phyloP scores from a whole-genome alignment of 1,140 invertebrate species.

The Cyrtorhinus lividipennis region DNA sequence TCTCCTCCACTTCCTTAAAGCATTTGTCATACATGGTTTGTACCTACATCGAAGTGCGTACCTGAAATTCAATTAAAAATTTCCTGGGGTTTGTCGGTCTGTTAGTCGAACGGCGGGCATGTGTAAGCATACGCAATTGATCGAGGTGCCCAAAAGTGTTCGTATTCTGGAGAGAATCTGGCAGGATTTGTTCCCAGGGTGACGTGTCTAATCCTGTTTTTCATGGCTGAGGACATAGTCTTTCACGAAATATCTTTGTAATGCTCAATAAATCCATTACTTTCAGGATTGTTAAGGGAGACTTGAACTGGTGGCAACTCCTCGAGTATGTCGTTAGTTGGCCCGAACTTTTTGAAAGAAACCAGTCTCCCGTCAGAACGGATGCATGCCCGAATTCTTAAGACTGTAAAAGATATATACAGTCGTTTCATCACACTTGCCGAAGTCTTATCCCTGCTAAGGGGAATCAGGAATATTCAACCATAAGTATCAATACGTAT shows the following conservation, averaged over 20 bases:
- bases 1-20: too few species aligned
- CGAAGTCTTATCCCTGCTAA: conserved; percentile 22
- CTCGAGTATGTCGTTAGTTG: background rate
- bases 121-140: background rate
- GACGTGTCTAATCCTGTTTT: background rate
- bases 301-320: background rate
- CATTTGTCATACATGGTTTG: too few species aligned
- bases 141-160: background rate
- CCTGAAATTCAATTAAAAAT: background rate
- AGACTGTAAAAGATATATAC: conserved; percentile 25
- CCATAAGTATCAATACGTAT: conserved; percentile 25
- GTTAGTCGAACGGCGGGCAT: background rate
- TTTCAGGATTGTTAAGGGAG: background rate
- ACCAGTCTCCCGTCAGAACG: conserved; percentile 24
- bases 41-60: background rate
- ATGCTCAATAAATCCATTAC: background rate
- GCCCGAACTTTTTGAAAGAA: too few species aligned
- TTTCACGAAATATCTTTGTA: background rate
- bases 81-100: background rate
- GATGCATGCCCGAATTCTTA: conserved; percentile 22
- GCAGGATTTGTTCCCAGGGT: background rate
- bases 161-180: background rate
- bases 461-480: too few species aligned
- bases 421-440: conserved; percentile 21
- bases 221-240: background rate